Percentiles rank a stretch among this genome's conserved stretches.
These are phyloP conservation scores for Drosophila persimilis DNA, from an alignment of 1,140 invertebrate genomes.

Conservation along the genomic window DNA sequence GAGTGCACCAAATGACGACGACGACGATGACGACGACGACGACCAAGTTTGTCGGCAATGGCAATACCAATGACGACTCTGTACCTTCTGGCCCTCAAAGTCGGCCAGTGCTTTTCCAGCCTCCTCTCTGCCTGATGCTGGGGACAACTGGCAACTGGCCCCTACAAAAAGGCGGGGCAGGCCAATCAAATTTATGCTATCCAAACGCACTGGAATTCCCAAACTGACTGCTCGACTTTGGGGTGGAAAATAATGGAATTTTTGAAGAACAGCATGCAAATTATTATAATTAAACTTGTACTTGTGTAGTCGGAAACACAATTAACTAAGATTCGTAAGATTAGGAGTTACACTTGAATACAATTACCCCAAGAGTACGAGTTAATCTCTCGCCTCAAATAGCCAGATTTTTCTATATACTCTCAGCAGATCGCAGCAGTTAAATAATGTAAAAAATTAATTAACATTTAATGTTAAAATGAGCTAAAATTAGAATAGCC, in stretches of 20 bases:
- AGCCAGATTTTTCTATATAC: too few species aligned
- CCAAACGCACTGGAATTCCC: conserved; percentile 53
- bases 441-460: too few species aligned
- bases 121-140: too few species aligned
- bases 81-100: background rate
- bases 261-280: conserved; percentile 50
- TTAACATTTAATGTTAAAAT: too few species aligned
- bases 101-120: too few species aligned
- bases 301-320: too few species aligned
- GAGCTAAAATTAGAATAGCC: too few species aligned
- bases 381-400: too few species aligned
- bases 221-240: conserved; percentile 57
- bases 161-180: conserved; percentile 62
- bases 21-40: conserved; percentile 10
- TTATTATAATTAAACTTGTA: conserved; percentile 59
- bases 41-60: conserved; percentile 46
- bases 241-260: conserved; percentile 59
- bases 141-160: conserved; percentile 53
- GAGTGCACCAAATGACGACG: conserved; percentile 65
- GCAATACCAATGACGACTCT: conserved; percentile 31
- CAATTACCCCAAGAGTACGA: too few species aligned
- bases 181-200: conserved; percentile 70
- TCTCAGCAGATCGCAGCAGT: too few species aligned
- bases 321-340: too few species aligned
- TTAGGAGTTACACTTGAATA: too few species aligned